Base-by-base conservation (phyloP, 64 coral and sea anemone species). In the Stichodactyla mertensii region DNA sequence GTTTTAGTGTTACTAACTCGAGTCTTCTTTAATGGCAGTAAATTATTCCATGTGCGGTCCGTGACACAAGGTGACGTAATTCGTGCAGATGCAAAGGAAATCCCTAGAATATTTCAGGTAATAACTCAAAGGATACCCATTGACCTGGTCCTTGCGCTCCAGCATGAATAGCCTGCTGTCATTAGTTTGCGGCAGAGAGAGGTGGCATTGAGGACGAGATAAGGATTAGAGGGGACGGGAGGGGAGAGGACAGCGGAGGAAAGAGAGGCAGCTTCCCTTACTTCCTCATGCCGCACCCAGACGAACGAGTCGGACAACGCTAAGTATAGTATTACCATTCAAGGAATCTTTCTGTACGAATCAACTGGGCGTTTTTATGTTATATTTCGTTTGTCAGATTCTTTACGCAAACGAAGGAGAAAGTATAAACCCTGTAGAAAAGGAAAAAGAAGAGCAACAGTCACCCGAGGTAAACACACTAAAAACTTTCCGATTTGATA, bases 81-180 rank as follows among this genome's bases (percentile, higher is more conserved):
- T 82, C 97, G 97, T 61, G 97, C 97, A 51, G 97, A 99, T 84
- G 93, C 93, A 11, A 99, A 93, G 82, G 97, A 99, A 77, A 99
- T 99, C 85, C 97, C 97, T 55, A 94, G 97, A 84, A 99, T 99
- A 95, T 99, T 99, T 86, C 97, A 99, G 97, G 97, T 99, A 57
- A 83, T 55, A 77, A 19, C 11, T 36, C 10, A 51, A 61, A 12
- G 19, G 22, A 26, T 31, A 36, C 9, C 69, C 24, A 5, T 11
- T 26, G n/a, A 36, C 36, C n/a, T 20, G 64, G 18, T 18, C 18
- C 18, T 69, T 69, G 64, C 18, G 16, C 16, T 20, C 66, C 18
- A 7, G 19, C 6, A 5, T 24, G 56, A 45, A 4, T 3, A 45
- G 36, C 19, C 9, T 66, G 5, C 62, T 66, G 62, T 18, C 22